Evolutionary conservation across 2,113 vertebrate genomes (phyloP), one percentile per base, ranked within the genome.

Genomic region (Mus pahari): DNA sequence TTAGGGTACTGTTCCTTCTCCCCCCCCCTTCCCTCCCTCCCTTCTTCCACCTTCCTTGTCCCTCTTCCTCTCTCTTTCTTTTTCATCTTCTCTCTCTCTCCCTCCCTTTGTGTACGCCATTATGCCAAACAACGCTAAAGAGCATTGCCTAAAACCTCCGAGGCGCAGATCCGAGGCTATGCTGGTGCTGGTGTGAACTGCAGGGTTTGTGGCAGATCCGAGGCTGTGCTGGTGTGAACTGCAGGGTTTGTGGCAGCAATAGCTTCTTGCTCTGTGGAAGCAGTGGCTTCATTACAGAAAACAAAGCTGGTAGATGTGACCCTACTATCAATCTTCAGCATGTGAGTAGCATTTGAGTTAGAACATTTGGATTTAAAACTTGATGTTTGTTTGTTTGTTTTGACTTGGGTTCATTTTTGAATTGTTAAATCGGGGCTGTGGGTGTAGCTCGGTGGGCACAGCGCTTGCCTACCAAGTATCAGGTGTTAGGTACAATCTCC

Each of bases 81-180:
- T n/a, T 17, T 5, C 7, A 2, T 4, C 7, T 7, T 17, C 22
- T 20, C n/a, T 22, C 4, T 20, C 3, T 53, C 53, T 13, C 53
- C 53, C n/a, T n/a, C n/a, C n/a, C 28, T 10, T 64, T 50, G 45
- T 48, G 19, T 33, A 24, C 20, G 31, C 45, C 11, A 22, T 50
- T 24, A 19, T 68, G 42, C 31, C 42, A 24, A 1, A 36, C 6
- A 4, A 2, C 12, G 19, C 42, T 39, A 45, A 68, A 48, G 84
- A 22, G 36, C 84, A 14, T 31, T 24, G 62, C 10, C 42, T 17
- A 33, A 36, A 68, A 7, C 64, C 13, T n/a, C n/a, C 42, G 12
- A 2, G 8, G 39, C 26, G 42, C 82, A 45, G n/a, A 62, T 17
- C 13, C 0, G 24, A 83, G 81, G 39, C 55, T 83, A 1, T 84